phyloP scores from a whole-genome alignment of 2,888 invertebrate genomes.

The Dioctria rufipes region DNA sequence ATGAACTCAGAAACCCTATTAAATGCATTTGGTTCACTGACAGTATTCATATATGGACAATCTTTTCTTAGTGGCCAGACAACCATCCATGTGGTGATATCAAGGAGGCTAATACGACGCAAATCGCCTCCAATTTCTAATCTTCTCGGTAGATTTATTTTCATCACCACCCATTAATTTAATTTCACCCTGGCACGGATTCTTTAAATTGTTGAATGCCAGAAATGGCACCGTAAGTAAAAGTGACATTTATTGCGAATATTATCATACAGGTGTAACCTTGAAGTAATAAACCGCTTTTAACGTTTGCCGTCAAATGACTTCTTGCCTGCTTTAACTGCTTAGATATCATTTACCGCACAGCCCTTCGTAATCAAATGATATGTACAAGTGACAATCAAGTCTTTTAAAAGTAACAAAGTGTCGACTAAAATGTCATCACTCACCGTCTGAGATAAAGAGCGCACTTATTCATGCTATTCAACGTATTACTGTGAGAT shows the following conservation, averaged over 20 bases:
- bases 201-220: constrained; percentile 10
- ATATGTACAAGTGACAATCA: constrained; percentile 39
- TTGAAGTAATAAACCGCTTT: constrained; percentile 43
- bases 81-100: neutral
- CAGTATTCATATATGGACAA: neutral
- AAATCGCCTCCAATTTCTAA: neutral
- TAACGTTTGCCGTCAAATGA: constrained; percentile 14
- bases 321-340: constrained; percentile 23
- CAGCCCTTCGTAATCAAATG: constrained; percentile 38
- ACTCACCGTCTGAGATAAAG: constrained; percentile 8
- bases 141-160: neutral
- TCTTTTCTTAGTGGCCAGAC: too few species aligned
- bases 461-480: neutral
- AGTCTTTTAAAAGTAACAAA: constrained; percentile 39
- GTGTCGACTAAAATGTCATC: constrained; percentile 26
- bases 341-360: constrained; percentile 19
- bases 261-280: constrained; percentile 43
- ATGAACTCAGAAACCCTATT: neutral
- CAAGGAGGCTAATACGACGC: neutral
- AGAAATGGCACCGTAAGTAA: constrained; percentile 30
- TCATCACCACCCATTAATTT: neutral
- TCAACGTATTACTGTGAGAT: constrained; percentile 5
- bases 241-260: constrained; percentile 48
- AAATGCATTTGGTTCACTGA: neutral
- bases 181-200: neutral